phyloP scores from a whole-genome alignment of 2,113 vertebrate species.

The Gymnobelideus leadbeateri region DNA sequence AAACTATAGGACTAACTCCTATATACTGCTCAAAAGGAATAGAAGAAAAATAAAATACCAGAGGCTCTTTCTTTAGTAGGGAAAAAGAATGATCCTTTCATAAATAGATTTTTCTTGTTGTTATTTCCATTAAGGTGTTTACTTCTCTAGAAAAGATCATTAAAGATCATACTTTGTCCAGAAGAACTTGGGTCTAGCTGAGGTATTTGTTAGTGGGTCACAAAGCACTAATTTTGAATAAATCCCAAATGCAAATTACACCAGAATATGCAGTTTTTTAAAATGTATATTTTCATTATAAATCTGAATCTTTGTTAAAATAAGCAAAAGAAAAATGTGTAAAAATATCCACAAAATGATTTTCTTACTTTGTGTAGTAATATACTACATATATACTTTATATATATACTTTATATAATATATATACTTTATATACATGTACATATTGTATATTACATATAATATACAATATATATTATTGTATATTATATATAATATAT shows the following conservation, averaged over 20 bases:
- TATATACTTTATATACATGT: no score
- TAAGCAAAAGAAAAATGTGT: constrained; percentile 35
- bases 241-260: constrained; percentile 12
- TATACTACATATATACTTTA: no score
- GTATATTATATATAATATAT: no score
- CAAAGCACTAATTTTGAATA: neutral
- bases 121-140: neutral
- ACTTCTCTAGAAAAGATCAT: neutral
- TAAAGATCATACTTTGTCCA: neutral
- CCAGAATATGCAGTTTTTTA: neutral
- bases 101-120: neutral
- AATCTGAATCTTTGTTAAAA: neutral
- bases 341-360: constrained; percentile 9
- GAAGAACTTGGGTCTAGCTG: neutral
- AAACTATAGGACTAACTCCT: neutral
- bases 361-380: no score
- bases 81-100: neutral
- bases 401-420: no score
- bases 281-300: constrained; percentile 34
- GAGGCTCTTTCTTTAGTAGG: neutral
- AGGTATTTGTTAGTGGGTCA: neutral
- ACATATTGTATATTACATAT: no score
- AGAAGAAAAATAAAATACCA: neutral
- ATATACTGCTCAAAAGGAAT: neutral
- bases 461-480: no score